Conservation (phyloP, 1,140 invertebrate genomes). For the Bilobella aurantiaca region DNA sequence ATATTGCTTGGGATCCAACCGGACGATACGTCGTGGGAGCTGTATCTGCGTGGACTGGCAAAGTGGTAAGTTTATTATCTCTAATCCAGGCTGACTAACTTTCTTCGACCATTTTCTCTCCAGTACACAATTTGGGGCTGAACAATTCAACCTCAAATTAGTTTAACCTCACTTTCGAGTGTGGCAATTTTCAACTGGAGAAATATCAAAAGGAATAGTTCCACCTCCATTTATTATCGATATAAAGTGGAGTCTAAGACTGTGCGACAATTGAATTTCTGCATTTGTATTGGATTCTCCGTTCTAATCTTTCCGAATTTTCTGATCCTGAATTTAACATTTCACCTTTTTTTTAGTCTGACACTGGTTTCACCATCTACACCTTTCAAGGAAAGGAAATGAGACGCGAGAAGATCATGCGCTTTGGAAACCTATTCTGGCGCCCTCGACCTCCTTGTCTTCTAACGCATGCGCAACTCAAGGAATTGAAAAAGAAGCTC, state of each 20-base stretch:
- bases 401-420: conserved; percentile 71
- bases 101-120: not conserved
- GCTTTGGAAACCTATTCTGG: conserved; percentile 93
- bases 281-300: too few relatives aligned
- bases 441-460: conserved; percentile 81
- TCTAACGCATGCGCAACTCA: conserved; percentile 64
- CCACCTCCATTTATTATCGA: not conserved
- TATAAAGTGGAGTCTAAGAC: conserved; percentile 1
- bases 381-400: conserved; percentile 87
- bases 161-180: not conserved
- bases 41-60: conserved; percentile 90
- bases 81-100: not conserved
- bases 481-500: conserved; percentile 95
- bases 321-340: not conserved
- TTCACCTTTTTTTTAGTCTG: conserved; percentile 47
- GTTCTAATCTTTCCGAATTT: too few relatives aligned
- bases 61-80: conserved; percentile 44
- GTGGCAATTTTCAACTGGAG: too few relatives aligned
- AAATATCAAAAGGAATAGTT: conserved; percentile 1
- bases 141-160: not conserved
- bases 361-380: conserved; percentile 94
- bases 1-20: conserved; percentile 98
- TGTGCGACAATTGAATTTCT: not conserved
- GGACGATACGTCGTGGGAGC: conserved; percentile 92
- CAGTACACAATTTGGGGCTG: not conserved